phyloP scores from a whole-genome alignment of 2,113 vertebrate genomes.

The rat (Rattus norvegicus) region DNA sequence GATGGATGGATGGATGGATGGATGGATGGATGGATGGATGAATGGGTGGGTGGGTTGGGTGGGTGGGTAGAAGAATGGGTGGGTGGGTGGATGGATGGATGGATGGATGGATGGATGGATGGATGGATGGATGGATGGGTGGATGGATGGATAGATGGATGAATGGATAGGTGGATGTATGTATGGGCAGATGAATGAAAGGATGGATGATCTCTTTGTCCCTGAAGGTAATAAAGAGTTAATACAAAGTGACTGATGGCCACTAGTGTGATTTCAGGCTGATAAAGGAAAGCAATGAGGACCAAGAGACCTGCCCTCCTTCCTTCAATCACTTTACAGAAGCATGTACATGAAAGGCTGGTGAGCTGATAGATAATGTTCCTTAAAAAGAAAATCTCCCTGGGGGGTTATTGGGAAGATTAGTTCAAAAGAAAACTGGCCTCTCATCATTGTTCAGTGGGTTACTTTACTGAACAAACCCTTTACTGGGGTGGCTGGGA shows the following conservation, averaged over 20 bases:
- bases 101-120: not conserved
- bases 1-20: not conserved
- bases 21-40: not conserved
- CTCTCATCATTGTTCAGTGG: conserved; percentile 2
- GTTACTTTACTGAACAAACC: not conserved
- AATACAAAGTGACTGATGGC: conserved; percentile 30
- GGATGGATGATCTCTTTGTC: not conserved
- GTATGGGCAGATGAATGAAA: not conserved
- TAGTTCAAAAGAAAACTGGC: conserved; percentile 36
- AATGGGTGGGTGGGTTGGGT: not conserved
- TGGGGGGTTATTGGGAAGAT: conserved; percentile 18
- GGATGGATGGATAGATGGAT: not conserved
- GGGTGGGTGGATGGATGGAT: not conserved
- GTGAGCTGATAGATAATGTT: conserved; percentile 61
- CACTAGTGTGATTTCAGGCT: conserved; percentile 12
- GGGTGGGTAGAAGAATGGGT: not conserved
- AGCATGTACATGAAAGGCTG: conserved; percentile 66
- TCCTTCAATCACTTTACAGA: conserved; percentile 66
- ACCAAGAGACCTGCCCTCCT: conserved; percentile 63
- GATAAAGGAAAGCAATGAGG: conserved; percentile 40
- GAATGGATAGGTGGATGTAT: not conserved
- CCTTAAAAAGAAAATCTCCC: conserved; percentile 44
- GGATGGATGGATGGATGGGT: not conserved
- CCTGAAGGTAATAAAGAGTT: not conserved
- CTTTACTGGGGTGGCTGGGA: not conserved